Percentiles rank a stretch among this genome's conserved stretches.
phyloP scores from a whole-genome alignment of 2,113 vertebrate species.

The Siphamia tubifer region DNA sequence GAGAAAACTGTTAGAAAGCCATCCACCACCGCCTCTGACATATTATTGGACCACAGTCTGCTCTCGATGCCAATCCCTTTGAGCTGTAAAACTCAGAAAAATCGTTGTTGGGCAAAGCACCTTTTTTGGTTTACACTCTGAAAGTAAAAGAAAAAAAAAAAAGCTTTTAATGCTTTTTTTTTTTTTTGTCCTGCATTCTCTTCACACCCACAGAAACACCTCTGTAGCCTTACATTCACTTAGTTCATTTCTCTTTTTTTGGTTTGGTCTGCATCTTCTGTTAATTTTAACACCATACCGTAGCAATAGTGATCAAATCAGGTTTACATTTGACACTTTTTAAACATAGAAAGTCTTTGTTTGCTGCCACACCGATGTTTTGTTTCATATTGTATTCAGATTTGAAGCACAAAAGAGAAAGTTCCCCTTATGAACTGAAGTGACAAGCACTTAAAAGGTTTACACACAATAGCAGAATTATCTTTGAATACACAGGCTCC shows the following conservation, averaged over 20 bases:
- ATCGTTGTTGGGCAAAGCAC: not conserved
- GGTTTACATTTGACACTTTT: slow-evolving; percentile 7
- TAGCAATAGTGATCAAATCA: slow-evolving; percentile 29
- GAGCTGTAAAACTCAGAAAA: slow-evolving; percentile 16
- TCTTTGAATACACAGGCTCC: too few species aligned
- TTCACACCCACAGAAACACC: not conserved
- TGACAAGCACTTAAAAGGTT: too few species aligned
- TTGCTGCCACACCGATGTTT: not conserved
- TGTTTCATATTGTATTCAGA: not conserved
- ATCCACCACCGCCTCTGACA: not conserved
- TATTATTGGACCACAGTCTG: slow-evolving; percentile 10
- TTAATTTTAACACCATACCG: slow-evolving; percentile 5
- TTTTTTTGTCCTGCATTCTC: not conserved
- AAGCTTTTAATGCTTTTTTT: not conserved
- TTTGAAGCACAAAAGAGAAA: not conserved
- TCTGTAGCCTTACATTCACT: not conserved
- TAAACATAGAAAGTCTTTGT: not conserved
- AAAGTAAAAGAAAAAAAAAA: not conserved
- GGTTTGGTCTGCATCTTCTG: not conserved
- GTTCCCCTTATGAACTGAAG: too few species aligned
- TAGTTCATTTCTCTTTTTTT: not conserved
- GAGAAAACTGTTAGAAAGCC: not conserved
- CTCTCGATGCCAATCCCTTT: slow-evolving; percentile 5
- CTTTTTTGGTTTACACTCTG: slow-evolving; percentile 23
- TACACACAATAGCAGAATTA: too few species aligned